Evolutionary conservation across 2,113 vertebrate species (phyloP), one percentile per base, ranked within the genome.

Genomic region (Phaetusa simplex): DNA sequence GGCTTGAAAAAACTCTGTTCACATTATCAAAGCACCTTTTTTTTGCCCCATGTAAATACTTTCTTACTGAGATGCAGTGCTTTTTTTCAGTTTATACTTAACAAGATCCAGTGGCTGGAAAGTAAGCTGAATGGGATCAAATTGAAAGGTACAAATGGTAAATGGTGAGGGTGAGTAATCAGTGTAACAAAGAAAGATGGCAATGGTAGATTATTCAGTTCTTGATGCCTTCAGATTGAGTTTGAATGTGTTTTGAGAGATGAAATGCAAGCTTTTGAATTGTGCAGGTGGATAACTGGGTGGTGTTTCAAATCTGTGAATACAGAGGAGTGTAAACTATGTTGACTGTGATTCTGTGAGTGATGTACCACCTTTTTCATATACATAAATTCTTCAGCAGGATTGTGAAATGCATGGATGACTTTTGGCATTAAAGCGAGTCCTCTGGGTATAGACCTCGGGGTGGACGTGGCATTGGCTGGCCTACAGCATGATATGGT

Each of bases 401-500:
- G 24, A 9, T 5, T 62, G 70, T 52, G 27, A 38, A 24, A 52
- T 38, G 24, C n/a, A 0, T 8, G 21, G 45, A 6, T 0, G 12
- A 43, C 42, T 40, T 38, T 27, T 62, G 61, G 11, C 24, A 27
- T 27, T 36, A 38, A 26, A 8, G 21, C 11, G 27, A 61, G 26
- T 15, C 58, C 43, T 5, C 2, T 83, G 34, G 22, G 6, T 29
- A 18, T 11, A 3, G 56, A 22, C 77, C 38, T 76, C 0, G 0
- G 17, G 9, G 20, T 5, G 21, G 67, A 29, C 5, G 0, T n/a
- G 43, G 15, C 1, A 0, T 20, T 22, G 26, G 5, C 8, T 50
- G n/a, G 6, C 7, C 18, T 43, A 14, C 22, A 6, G n/a, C 5
- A 11, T 18, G 65, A 4, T 45, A 0, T 0, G 4, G 22, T 34